These are phyloP conservation scores for Endotricha flammealis DNA, from an alignment of 2,888 invertebrate species.

Conservation along the genomic window DNA sequence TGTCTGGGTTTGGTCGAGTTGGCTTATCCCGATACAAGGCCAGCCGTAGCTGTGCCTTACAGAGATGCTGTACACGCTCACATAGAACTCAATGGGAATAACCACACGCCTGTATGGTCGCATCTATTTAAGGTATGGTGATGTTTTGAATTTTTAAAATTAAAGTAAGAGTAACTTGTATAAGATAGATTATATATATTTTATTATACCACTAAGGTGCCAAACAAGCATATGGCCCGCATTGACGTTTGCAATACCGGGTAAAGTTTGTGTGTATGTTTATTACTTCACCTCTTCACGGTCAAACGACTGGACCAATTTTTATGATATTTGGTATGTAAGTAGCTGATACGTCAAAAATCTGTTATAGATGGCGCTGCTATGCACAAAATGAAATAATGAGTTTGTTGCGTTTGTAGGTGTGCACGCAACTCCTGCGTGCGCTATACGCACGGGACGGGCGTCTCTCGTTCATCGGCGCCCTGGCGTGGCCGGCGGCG, in stretches of 20 bases:
- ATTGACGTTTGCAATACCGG: too few species aligned
- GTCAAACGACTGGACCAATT: too few species aligned
- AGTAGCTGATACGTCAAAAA: too few species aligned
- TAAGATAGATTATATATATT: too few species aligned
- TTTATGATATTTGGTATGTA: too few species aligned
- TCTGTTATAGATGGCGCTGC: too few species aligned
- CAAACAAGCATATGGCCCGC: too few species aligned
- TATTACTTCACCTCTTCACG: too few species aligned
- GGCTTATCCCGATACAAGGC: slow-evolving; percentile 88
- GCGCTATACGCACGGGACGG: slow-evolving; percentile 92
- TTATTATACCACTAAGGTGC: too few species aligned
- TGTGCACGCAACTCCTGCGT: slow-evolving; percentile 85
- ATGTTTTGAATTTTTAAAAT: not conserved
- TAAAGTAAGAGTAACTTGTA: not conserved
- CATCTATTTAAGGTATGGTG: slow-evolving; percentile 83
- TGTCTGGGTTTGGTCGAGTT: slow-evolving; percentile 91
- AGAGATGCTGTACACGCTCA: slow-evolving; percentile 43
- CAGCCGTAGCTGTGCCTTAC: slow-evolving; percentile 81
- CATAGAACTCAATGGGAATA: slow-evolving; percentile 35
- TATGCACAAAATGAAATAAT: too few species aligned
- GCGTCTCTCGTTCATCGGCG: slow-evolving; percentile 77
- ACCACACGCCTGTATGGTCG: slow-evolving; percentile 84
- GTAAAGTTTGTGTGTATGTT: too few species aligned
- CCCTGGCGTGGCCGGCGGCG: slow-evolving; percentile 42
- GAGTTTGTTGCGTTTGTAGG: slow-evolving; percentile 52